Base-by-base conservation (phyloP, 2,113 vertebrate species). In the Myanophis thanlyinensis region DNA sequence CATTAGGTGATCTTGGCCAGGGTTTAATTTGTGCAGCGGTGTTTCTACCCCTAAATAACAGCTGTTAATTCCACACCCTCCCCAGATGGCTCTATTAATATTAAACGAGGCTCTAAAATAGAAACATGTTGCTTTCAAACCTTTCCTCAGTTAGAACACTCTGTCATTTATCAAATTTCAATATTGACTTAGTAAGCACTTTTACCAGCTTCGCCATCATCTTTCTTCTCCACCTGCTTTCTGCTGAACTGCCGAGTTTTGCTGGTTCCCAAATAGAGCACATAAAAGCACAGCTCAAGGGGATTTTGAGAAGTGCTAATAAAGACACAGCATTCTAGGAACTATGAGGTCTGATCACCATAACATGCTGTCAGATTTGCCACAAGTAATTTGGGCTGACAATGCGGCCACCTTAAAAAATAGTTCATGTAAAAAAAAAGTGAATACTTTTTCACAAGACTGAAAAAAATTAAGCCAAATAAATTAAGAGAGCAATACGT, bases 11-110 rank as follows among this genome's bases (percentile, higher is more conserved):
- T 1, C 49, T 94, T 91, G 11, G 85, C 89, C 95, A 94, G 93
- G n/a, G 27, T 23, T 92, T 95, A 91, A 88, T 95, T 96, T 96
- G 94, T 94, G 92, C 89, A 93, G 87, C 48, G 53, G 47, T 88
- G 44, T 40, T 96, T 93, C 85, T 91, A n/a, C 59, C 93, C 93
- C 94, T 85, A 94, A 96, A 89, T 54, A 94, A 54, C 44, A 92
- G 49, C 56, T 30, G 52, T 94, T 30, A 88, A 85, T 95, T 92
- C 51, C 80, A 87, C 56, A 67, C 52, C 92, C 91, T 94, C 93
- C 90, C 91, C n/a, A 94, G 86, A 92, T 87, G 30, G 91, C 91
- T 95, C 67, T 67, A 73, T 95, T 95, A 95, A 92, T 90, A 95
- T 96, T 96, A 95, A 90, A 93, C 52, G 89, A 88, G 90, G 93